Base-by-base conservation (phyloP, 2,888 invertebrate species). In the Thymelicus acteon region DNA sequence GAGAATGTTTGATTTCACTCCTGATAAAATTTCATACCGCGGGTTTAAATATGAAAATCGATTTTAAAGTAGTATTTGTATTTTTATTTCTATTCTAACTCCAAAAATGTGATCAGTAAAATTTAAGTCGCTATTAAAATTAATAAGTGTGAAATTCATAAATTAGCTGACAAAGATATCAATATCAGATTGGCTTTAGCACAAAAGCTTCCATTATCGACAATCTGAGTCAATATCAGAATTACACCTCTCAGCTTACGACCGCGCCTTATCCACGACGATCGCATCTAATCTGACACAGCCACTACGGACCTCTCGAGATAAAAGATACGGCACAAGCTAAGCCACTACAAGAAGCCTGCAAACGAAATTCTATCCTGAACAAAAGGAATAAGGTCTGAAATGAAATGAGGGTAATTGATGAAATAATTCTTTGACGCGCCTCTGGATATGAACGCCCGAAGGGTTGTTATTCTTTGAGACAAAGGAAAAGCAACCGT, bases 321-420 rank as follows among this genome's bases (percentile, higher is more conserved):
- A 72, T 74, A 65, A 66, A 64, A 69, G 74, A 74, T 74, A 61
- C 67, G 72, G 72, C 74, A 73, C 74, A 73, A 62, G 69, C 69
- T 60, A 47, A 61, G 47, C 68, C 63, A 57, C 68, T 70, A 49
- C 40, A 60, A 48, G 31, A n/a, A 37, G n/a, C 8, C 3, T 48
- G 12, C 69, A 49, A 40, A 48, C 8, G n/a, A 63, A 70, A 70
- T 49, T 31, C 49, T 39, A 48, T 60, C 47, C 19, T 63, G 58
- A 19, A 1, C 12, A 7, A 44, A n/a, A 12, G 39, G 13, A 52
- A 63, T 62, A 69, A 69, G 47, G 63, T 69, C 48, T 48, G 58
- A 61, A 61, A 48, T 69, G 6, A 63, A 63, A 48, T 37, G 58
- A n/a, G 47, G 54, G 47, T 58, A 58, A 15, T 40, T 61, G 69